Conservation (phyloP, 2,797 vertebrate genomes). For the Trachurus trachurus region DNA sequence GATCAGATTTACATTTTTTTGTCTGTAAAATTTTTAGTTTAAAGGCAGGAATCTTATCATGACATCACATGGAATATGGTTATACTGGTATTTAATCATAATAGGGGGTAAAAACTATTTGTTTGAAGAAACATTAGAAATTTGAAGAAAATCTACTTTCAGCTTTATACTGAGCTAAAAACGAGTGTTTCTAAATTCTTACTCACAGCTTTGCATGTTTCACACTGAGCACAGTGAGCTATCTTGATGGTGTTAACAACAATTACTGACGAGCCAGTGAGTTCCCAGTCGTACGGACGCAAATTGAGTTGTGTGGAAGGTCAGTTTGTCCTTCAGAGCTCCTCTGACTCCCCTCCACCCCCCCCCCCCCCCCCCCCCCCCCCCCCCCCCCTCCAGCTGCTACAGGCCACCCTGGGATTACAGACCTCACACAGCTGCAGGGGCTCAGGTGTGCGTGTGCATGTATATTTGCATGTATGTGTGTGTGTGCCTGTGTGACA, state of each 20-base stretch:
- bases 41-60: too few relatives aligned
- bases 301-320: neutral
- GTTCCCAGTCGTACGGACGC: neutral
- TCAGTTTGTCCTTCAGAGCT: slow-evolving; percentile 5
- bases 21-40: too few relatives aligned
- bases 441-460: slow-evolving; percentile 33
- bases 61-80: neutral
- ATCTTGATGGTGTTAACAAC: neutral
- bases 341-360: neutral
- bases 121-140: neutral
- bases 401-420: slow-evolving; percentile 14
- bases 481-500: neutral
- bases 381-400: neutral
- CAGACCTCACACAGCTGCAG: slow-evolving; percentile 46
- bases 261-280: neutral
- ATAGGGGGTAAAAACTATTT: neutral
- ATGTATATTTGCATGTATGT: neutral
- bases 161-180: neutral
- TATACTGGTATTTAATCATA: neutral
- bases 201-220: neutral
- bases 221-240: neutral
- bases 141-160: neutral
- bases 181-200: neutral
- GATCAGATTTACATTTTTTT: too few relatives aligned
- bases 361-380: neutral